Percentiles rank a stretch among this genome's conserved stretches.
These are phyloP conservation scores for Caenorhabditis sp. DNA, from an alignment of 2,888 invertebrate species.

Conservation along the genomic window DNA sequence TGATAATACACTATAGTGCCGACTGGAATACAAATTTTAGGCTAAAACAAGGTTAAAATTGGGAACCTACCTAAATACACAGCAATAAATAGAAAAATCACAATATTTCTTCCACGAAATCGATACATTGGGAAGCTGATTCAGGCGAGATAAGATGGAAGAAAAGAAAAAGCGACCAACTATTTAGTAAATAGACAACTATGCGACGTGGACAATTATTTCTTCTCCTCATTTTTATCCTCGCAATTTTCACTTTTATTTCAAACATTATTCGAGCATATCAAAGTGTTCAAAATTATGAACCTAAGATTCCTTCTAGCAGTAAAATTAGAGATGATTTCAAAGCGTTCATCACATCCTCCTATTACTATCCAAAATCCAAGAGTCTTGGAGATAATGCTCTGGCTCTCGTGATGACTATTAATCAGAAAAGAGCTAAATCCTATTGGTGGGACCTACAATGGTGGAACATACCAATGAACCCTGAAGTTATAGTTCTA, in stretches of 20 bases:
- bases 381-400: conserved; percentile 34
- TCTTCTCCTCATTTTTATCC: background rate
- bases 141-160: background rate
- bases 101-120: background rate
- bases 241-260: background rate
- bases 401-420: conserved; percentile 21
- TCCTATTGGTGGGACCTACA: conserved; percentile 4
- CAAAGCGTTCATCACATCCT: conserved; percentile 33
- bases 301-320: too few species aligned
- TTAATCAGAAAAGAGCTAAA: background rate
- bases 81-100: background rate
- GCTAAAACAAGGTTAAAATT: background rate
- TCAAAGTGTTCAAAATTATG: background rate
- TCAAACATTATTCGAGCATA: background rate
- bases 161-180: background rate
- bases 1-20: background rate
- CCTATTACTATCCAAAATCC: conserved; percentile 32
- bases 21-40: background rate
- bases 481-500: background rate
- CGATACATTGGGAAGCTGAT: background rate
- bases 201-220: background rate
- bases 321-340: background rate
- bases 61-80: background rate
- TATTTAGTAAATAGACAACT: background rate
- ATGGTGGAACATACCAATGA: conserved; percentile 3